Conservation (phyloP, 2,888 invertebrate species). For the Chrysodeixis includens region DNA sequence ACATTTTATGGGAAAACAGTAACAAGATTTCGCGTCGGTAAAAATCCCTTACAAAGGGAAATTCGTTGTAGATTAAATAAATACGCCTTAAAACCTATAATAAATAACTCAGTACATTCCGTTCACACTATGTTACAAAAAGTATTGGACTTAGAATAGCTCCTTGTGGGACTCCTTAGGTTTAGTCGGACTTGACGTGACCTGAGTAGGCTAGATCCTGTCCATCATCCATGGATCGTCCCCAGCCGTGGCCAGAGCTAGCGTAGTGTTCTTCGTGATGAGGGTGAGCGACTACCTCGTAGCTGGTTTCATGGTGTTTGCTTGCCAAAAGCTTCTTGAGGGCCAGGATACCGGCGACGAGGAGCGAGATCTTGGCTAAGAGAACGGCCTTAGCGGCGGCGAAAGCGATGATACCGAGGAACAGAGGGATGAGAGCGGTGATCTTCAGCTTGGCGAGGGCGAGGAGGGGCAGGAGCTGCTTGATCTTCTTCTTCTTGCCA, state of each 20-base stretch:
- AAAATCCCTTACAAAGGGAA: slow-evolving; percentile 80
- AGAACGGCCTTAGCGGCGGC: slow-evolving; percentile 96
- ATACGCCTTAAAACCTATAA: slow-evolving; percentile 78
- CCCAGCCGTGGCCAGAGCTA: slow-evolving; percentile 91
- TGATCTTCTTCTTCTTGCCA: slow-evolving; percentile 94
- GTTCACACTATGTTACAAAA: slow-evolving; percentile 53
- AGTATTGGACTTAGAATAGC: slow-evolving; percentile 62
- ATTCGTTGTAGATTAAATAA: slow-evolving; percentile 78
- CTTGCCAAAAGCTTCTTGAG: slow-evolving; percentile 92
- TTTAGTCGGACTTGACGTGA: slow-evolving; percentile 82
- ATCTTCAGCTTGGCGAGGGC: slow-evolving; percentile 94
- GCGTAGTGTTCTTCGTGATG: slow-evolving; percentile 89
- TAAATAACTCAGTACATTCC: slow-evolving; percentile 76
- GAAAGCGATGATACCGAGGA: slow-evolving; percentile 92
- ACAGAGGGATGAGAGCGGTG: slow-evolving; percentile 93
- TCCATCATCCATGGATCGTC: slow-evolving; percentile 86
- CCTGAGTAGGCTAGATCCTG: slow-evolving; percentile 90
- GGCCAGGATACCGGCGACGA: slow-evolving; percentile 93
- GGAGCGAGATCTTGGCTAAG: slow-evolving; percentile 94
- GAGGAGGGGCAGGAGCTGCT: slow-evolving; percentile 93
- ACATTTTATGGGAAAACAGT: slow-evolving; percentile 80
- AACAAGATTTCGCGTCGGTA: slow-evolving; percentile 70
- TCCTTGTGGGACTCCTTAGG: slow-evolving; percentile 66
- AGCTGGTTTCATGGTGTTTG: slow-evolving; percentile 92
- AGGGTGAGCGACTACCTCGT: slow-evolving; percentile 93